Evolutionary conservation across 1,140 invertebrate genomes (phyloP).

Genomic region (Leptestheria dahalacensis): DNA sequence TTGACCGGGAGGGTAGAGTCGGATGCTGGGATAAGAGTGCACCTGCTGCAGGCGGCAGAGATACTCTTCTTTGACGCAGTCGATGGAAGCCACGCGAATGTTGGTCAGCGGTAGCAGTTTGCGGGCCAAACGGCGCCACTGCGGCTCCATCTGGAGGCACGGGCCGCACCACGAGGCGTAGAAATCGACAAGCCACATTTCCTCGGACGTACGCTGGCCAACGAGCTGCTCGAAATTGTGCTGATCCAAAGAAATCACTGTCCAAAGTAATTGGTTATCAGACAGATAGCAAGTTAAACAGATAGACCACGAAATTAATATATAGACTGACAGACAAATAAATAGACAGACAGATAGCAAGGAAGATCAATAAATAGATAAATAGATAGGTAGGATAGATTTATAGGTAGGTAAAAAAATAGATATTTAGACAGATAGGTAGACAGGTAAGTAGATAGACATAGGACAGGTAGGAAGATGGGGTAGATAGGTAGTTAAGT

Average conservation of each 20-base stretch:
- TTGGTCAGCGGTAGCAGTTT: slow-evolving; percentile 22
- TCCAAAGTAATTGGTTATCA: no score
- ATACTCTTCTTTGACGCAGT: slow-evolving; percentile 42
- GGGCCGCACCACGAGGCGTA: slow-evolving; percentile 52
- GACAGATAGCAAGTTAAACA: no score
- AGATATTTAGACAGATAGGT: no score
- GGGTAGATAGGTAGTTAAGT: no score
- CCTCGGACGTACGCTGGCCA: slow-evolving; percentile 30
- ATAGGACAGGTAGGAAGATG: no score
- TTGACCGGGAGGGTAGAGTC: slow-evolving; percentile 41
- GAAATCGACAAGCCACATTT: slow-evolving; percentile 49
- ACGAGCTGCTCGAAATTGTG: slow-evolving; percentile 40
- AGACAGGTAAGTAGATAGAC: no score
- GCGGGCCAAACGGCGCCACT: slow-evolving; percentile 44
- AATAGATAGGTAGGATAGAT: no score
- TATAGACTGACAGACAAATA: no score
- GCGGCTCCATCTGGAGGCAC: slow-evolving; percentile 43
- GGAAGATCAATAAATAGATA: no score
- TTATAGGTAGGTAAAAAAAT: no score
- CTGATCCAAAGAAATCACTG: slow-evolving; percentile 40
- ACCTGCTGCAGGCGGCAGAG: slow-evolving; percentile 43
- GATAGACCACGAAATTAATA: no score
- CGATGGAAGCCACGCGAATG: slow-evolving; percentile 31
- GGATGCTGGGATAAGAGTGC: slow-evolving; percentile 50
- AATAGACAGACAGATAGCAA: no score